A percentile compares a stretch with the other conserved stretches of the same genome.
Evolutionary conservation across 2,888 invertebrate species (phyloP).

Genomic region (Anorthoa munda): DNA sequence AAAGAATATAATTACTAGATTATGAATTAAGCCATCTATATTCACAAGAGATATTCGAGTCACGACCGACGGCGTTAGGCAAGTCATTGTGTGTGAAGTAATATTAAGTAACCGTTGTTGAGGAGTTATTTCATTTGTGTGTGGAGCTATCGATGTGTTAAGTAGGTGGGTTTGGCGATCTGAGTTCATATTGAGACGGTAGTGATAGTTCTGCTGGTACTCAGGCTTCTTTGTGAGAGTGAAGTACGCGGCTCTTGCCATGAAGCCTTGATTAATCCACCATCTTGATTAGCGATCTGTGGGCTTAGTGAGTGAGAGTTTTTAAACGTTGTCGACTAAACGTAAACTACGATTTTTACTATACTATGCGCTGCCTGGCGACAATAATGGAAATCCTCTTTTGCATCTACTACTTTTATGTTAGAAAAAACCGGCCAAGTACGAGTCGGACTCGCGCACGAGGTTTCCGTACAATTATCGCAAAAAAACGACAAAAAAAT

Average conservation of each 20-base stretch:
- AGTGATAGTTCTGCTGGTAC: neutral
- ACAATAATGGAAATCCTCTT: no score
- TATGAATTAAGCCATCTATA: constrained; percentile 24
- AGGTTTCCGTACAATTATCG: no score
- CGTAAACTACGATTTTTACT: no score
- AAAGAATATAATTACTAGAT: constrained; percentile 33
- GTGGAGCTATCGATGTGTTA: neutral
- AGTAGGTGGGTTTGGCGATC: neutral
- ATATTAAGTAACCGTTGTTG: constrained; percentile 47
- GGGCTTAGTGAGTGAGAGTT: no score
- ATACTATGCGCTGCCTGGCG: no score
- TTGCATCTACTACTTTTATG: no score
- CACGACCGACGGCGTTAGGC: constrained; percentile 41
- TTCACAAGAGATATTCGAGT: constrained; percentile 44
- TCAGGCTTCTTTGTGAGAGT: neutral
- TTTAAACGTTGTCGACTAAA: no score
- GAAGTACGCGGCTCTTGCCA: no score
- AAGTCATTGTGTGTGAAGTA: constrained; percentile 54
- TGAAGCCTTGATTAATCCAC: no score
- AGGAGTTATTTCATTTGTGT: constrained; percentile 45
- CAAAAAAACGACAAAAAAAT: no score
- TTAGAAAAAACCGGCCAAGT: no score
- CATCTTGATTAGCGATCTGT: neutral
- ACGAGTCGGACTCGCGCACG: no score
- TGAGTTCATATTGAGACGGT: neutral